Evolutionary conservation across 37 sponge, comb jelly and placozoan species (phyloP).

Genomic region (Theonella swinhoei): DNA sequence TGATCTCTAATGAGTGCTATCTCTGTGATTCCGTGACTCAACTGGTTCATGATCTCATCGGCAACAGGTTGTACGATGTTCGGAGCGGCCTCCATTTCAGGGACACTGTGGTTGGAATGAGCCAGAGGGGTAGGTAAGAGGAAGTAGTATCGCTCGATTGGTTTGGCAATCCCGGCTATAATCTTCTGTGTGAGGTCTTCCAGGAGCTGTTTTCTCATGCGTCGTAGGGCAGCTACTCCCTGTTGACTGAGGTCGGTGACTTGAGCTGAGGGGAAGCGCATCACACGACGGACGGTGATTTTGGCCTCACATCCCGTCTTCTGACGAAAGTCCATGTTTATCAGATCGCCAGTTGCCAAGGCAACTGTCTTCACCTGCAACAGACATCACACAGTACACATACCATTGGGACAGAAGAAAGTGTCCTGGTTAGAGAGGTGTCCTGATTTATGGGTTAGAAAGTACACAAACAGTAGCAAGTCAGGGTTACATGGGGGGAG

Average conservation of each 20-base stretch:
- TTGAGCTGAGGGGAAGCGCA: constrained; percentile 60
- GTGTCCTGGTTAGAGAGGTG: too few relatives aligned
- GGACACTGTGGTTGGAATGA: constrained; percentile 56
- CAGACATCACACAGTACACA: too few relatives aligned
- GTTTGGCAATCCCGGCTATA: constrained; percentile 48
- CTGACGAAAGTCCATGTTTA: constrained; percentile 31
- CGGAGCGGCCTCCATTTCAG: constrained; percentile 45
- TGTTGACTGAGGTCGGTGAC: constrained; percentile 18
- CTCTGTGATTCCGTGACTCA: constrained; percentile 43
- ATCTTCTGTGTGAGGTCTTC: constrained; percentile 69
- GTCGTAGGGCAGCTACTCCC: constrained; percentile 41
- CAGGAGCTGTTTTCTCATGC: constrained; percentile 62
- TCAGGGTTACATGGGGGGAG: too few relatives aligned
- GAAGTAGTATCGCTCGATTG: constrained; percentile 70
- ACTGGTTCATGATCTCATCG: constrained; percentile 29
- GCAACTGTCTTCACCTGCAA: constrained; percentile 22
- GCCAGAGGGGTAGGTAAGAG: constrained; percentile 75
- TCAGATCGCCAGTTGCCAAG: constrained; percentile 45
- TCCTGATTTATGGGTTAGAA: too few relatives aligned
- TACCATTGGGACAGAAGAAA: too few relatives aligned
- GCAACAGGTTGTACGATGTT: constrained; percentile 14
- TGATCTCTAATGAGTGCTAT: constrained; percentile 33
- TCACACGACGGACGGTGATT: constrained; percentile 57
- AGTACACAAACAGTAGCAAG: too few relatives aligned
- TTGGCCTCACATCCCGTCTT: constrained; percentile 70